Conservation (phyloP, 2,113 vertebrate genomes). For the Hylia prasina region DNA sequence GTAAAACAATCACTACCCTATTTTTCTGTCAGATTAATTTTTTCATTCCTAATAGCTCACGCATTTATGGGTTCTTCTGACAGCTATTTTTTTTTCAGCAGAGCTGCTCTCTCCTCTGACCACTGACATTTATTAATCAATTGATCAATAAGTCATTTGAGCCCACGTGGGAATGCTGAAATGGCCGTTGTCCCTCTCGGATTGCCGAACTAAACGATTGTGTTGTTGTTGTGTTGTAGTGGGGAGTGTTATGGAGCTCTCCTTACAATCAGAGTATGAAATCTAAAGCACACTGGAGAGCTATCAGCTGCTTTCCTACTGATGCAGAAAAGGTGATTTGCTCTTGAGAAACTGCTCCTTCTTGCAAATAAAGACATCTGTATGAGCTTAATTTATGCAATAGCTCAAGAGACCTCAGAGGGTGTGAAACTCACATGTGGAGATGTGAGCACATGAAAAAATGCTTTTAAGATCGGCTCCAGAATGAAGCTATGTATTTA, state of each 20-base stretch:
- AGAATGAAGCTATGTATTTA: not conserved
- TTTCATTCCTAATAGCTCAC: constrained; percentile 41
- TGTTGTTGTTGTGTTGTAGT: constrained; percentile 83
- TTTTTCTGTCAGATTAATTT: constrained; percentile 42
- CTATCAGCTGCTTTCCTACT: constrained; percentile 43
- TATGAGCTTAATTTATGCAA: not conserved
- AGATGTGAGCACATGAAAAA: not conserved
- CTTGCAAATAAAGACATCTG: not conserved
- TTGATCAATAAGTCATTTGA: constrained; percentile 84
- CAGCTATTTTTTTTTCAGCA: constrained; percentile 45
- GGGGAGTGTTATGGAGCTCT: constrained; percentile 75
- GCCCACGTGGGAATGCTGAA: constrained; percentile 74
- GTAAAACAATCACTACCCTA: constrained; percentile 37
- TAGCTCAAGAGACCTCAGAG: not conserved
- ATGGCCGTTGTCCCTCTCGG: constrained; percentile 73
- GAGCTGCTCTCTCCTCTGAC: constrained; percentile 67
- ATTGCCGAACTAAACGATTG: constrained; percentile 82
- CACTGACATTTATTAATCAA: constrained; percentile 76
- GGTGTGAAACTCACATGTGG: not conserved
- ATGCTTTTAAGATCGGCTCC: not conserved
- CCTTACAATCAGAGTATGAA: constrained; percentile 69
- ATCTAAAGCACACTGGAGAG: constrained; percentile 72
- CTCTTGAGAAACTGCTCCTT: not conserved
- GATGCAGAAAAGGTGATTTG: constrained; percentile 26
- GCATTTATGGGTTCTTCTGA: constrained; percentile 43